Evolutionary conservation across 1,140 invertebrate species (phyloP).

Genomic region (Drosophila nikananu): DNA sequence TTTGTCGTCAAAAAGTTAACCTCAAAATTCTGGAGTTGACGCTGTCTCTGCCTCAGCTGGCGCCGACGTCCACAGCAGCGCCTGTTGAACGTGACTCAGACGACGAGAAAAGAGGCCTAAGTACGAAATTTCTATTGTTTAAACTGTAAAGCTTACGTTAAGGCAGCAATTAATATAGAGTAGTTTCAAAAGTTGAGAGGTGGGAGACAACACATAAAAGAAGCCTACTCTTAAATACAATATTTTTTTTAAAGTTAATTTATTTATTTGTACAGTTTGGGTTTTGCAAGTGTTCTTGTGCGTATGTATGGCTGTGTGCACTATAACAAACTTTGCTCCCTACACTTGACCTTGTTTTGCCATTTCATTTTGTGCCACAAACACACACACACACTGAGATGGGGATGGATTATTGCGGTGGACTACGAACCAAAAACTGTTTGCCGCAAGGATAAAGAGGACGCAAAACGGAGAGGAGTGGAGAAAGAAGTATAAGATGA

Average conservation of each 20-base stretch:
- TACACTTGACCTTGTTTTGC: slow-evolving; percentile 82
- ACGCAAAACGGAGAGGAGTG: background rate
- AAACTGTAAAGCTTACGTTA: background rate
- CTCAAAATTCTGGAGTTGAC: slow-evolving; percentile 51
- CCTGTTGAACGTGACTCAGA: slow-evolving; percentile 70
- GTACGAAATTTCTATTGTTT: slow-evolving; percentile 13
- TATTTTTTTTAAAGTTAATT: background rate
- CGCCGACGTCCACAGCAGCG: slow-evolving; percentile 3
- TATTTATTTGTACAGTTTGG: slow-evolving; percentile 16
- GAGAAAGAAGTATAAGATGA: background rate
- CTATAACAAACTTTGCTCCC: slow-evolving; percentile 81
- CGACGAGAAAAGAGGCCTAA: slow-evolving; percentile 6
- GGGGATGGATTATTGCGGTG: slow-evolving; percentile 65
- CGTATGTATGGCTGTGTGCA: slow-evolving; percentile 42
- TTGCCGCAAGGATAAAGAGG: slow-evolving; percentile 11
- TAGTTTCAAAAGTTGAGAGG: background rate
- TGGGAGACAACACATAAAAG: no score
- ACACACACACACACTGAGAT: slow-evolving; percentile 41
- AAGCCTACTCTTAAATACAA: no score
- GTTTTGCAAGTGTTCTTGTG: background rate
- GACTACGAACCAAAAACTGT: slow-evolving; percentile 53
- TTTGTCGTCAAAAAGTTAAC: slow-evolving; percentile 76
- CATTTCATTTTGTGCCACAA: slow-evolving; percentile 73
- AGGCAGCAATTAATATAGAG: background rate
- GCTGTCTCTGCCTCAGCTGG: background rate